Evolutionary conservation across 2,797 vertebrate species (phyloP).

Genomic region (Miichthys miiuy): DNA sequence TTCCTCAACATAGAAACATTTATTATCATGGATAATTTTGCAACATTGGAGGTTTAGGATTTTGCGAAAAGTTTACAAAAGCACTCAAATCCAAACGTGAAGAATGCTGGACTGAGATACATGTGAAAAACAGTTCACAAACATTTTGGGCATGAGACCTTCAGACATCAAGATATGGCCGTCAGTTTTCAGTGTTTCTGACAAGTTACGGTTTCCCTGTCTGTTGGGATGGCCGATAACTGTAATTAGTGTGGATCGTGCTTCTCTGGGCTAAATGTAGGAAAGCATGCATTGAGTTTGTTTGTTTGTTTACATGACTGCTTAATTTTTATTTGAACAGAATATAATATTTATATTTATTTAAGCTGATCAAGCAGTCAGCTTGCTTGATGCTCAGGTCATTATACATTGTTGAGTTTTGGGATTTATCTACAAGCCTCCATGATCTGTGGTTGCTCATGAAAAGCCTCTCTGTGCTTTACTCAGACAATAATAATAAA

Average conservation of each 20-base stretch:
- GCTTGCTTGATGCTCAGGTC: background rate
- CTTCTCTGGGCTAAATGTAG: no score
- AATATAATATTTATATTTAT: constrained; percentile 8
- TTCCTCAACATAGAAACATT: background rate
- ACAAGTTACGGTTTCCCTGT: constrained; percentile 1
- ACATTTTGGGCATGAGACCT: no score
- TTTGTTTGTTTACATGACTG: background rate
- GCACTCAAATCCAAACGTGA: no score
- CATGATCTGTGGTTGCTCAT: no score
- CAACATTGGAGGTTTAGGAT: background rate
- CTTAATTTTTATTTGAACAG: constrained; percentile 10
- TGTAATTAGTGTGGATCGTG: constrained; percentile 5
- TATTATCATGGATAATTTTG: background rate
- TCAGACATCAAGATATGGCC: background rate
- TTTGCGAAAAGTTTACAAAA: no score
- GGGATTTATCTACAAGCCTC: background rate
- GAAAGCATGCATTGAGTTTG: background rate
- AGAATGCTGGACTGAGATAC: no score
- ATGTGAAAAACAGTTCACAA: no score
- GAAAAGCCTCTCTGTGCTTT: background rate
- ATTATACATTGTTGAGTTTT: constrained; percentile 33
- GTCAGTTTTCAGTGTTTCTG: constrained; percentile 11
- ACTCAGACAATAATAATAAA: background rate
- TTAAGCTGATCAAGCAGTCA: constrained; percentile 18
- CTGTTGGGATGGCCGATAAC: constrained; percentile 9